Conservation (phyloP, 2,797 vertebrate species). For the Sciurus carolinensis region DNA sequence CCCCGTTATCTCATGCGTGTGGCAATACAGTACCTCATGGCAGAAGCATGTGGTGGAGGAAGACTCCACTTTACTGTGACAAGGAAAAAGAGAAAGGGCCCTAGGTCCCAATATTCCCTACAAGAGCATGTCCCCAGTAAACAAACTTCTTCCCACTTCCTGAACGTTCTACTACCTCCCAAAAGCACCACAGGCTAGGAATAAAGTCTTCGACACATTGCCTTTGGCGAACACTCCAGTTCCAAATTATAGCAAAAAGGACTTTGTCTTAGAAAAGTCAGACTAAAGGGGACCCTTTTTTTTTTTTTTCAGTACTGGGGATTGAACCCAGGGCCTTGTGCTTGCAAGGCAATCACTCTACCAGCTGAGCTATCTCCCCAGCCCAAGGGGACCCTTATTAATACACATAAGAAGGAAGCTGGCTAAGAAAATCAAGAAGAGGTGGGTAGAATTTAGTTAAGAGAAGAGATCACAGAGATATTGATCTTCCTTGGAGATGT, state of each 20-base stretch:
- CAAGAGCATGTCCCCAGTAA: not conserved
- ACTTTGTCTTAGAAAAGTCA: slow-evolving; percentile 11
- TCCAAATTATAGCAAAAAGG: not conserved
- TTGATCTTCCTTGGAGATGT: not conserved
- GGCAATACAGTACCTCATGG: no score
- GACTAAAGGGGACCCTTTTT: not conserved
- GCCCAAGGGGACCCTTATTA: not conserved
- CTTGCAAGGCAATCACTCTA: no score
- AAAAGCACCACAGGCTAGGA: not conserved
- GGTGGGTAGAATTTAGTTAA: not conserved
- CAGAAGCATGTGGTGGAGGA: not conserved
- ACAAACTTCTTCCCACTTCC: not conserved
- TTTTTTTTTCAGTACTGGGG: no score
- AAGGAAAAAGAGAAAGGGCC: not conserved
- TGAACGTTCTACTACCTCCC: not conserved
- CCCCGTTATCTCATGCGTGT: not conserved
- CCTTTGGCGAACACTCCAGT: not conserved
- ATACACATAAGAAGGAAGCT: slow-evolving; percentile 41
- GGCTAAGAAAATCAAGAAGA: slow-evolving; percentile 36
- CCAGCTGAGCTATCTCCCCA: no score
- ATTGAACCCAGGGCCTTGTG: no score
- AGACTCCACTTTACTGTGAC: not conserved
- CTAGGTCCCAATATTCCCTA: not conserved
- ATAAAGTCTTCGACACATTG: not conserved
- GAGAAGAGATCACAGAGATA: slow-evolving; percentile 20